phyloP scores from a whole-genome alignment of 1,140 invertebrate genomes.

The Drosophila yakuba region DNA sequence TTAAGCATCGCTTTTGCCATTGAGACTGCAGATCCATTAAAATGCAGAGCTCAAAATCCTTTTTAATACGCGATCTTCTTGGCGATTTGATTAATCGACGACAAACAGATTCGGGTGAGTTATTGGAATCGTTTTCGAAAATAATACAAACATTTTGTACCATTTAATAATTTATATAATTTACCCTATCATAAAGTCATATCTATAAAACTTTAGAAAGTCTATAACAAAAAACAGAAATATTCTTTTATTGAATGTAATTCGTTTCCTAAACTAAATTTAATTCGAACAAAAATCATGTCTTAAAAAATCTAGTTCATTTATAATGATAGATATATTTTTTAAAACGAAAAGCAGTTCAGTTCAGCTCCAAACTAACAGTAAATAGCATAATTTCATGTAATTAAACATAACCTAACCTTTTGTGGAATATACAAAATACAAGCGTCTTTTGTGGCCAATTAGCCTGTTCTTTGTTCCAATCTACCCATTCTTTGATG shows the following conservation, averaged over 20 bases:
- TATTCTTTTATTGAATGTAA: too few species aligned
- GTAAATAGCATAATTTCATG: not conserved
- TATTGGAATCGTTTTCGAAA: too few species aligned
- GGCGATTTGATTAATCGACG: slow-evolving; percentile 89
- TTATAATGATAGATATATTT: too few species aligned
- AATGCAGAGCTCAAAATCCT: slow-evolving; percentile 91
- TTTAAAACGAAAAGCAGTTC: too few species aligned
- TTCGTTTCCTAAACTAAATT: too few species aligned
- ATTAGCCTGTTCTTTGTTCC: slow-evolving; percentile 27
- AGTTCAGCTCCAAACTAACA: not conserved
- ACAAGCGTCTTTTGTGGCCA: slow-evolving; percentile 41
- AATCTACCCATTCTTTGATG: slow-evolving; percentile 25
- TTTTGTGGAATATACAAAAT: not conserved
- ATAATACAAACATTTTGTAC: too few species aligned
- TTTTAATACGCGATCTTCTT: slow-evolving; percentile 90
- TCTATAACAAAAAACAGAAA: too few species aligned
- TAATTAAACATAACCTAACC: not conserved
- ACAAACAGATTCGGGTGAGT: slow-evolving; percentile 82
- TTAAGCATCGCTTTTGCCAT: not conserved
- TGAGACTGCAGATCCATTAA: slow-evolving; percentile 83
- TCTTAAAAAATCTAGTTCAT: too few species aligned
- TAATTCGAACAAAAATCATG: too few species aligned
- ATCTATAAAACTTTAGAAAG: too few species aligned
- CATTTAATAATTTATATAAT: too few species aligned
- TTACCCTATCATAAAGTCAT: too few species aligned